phyloP scores from a whole-genome alignment of 1,140 invertebrate species.

The Eumeta japonica region DNA sequence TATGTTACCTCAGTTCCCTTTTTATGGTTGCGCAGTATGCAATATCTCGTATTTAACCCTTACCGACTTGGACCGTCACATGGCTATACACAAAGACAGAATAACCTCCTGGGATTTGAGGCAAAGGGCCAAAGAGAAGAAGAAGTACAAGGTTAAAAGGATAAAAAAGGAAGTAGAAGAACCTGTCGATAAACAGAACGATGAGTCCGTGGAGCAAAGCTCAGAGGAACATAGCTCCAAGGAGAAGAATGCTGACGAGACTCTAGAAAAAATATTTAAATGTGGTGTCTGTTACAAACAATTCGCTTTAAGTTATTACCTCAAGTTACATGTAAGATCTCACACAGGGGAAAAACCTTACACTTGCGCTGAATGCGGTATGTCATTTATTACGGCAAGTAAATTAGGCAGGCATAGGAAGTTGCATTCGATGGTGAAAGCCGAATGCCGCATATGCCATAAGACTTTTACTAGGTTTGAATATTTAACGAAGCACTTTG shows the following conservation, averaged over 20 bases:
- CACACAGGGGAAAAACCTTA: constrained; percentile 50
- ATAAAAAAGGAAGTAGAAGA: constrained; percentile 41
- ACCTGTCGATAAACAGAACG: constrained; percentile 24
- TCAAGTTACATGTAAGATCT: constrained; percentile 44
- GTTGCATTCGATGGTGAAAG: constrained; percentile 40
- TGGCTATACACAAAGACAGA: constrained; percentile 35
- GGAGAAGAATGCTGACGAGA: constrained; percentile 15
- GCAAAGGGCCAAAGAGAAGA: constrained; percentile 33
- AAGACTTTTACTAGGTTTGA: constrained; percentile 40
- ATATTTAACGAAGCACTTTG: constrained; percentile 33
- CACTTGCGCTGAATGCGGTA: constrained; percentile 34
- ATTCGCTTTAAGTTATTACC: constrained; percentile 43
- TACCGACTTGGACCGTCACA: constrained; percentile 33
- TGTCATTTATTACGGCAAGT: constrained; percentile 47
- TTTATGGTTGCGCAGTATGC: constrained; percentile 43
- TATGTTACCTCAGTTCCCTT: constrained; percentile 19
- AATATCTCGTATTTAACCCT: constrained; percentile 30
- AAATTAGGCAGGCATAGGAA: constrained; percentile 41
- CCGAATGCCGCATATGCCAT: constrained; percentile 41
- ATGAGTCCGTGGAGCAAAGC: no score
- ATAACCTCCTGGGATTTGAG: constrained; percentile 40
- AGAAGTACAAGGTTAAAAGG: no score
- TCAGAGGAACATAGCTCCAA: no score
- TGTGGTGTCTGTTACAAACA: constrained; percentile 46
- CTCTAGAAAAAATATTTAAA: constrained; percentile 46